A percentile compares a stretch with the other conserved stretches of the same genome.
phyloP scores from a whole-genome alignment of 2,888 invertebrate genomes.

The Herminia tarsipennalis region DNA sequence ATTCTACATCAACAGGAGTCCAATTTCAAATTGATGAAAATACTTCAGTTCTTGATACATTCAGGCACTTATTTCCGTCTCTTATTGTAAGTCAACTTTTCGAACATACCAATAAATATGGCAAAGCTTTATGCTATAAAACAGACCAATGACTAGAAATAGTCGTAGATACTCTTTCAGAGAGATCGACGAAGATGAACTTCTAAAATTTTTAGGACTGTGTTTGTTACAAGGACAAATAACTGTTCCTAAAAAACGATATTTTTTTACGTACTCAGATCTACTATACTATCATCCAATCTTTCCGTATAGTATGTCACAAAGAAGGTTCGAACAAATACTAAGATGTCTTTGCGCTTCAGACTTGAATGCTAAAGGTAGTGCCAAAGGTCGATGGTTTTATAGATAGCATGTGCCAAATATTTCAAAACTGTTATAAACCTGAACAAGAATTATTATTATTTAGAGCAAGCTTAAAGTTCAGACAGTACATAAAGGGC shows the following conservation, averaged over 20 bases:
- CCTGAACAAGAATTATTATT: slow-evolving; percentile 35
- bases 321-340: slow-evolving; percentile 18
- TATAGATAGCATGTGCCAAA: slow-evolving; percentile 26
- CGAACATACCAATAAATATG: slow-evolving; percentile 16
- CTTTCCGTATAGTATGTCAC: slow-evolving; percentile 32
- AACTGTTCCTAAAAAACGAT: slow-evolving; percentile 10
- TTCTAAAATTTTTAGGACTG: slow-evolving; percentile 18
- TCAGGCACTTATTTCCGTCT: slow-evolving; percentile 1
- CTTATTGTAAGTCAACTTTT: neutral
- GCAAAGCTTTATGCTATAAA: slow-evolving; percentile 14
- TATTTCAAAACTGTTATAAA: slow-evolving; percentile 33
- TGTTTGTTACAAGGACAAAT: slow-evolving; percentile 21
- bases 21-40: neutral
- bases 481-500: slow-evolving; percentile 13
- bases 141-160: slow-evolving; percentile 16
- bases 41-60: neutral
- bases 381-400: slow-evolving; percentile 31
- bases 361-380: slow-evolving; percentile 33
- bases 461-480: slow-evolving; percentile 40
- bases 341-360: slow-evolving; percentile 36
- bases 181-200: slow-evolving; percentile 12
- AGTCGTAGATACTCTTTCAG: slow-evolving; percentile 12
- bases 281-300: slow-evolving; percentile 28
- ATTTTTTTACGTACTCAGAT: slow-evolving; percentile 27
- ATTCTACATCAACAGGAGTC: slow-evolving; percentile 7